Base-by-base conservation (phyloP, 2,797 vertebrate genomes). In the Rhinatrema bivittatum region DNA sequence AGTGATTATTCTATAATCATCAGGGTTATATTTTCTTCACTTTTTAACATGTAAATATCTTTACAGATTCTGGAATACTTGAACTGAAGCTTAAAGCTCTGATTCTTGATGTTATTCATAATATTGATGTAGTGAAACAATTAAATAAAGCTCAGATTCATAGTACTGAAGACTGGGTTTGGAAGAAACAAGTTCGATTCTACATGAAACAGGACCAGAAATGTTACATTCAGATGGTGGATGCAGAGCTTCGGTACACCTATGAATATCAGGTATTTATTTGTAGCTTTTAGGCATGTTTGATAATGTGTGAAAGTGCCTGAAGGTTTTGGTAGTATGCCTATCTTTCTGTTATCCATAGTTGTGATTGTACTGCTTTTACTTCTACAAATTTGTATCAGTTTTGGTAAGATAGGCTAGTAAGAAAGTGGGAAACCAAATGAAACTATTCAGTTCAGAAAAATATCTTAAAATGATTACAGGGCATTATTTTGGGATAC, bases 61-160 rank as follows among this genome's bases (percentile, higher is more conserved):
- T 13, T 63, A 20, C 53, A 95, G 93, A 91, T 44, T 81, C 84
- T 5, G 82, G 74, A 34, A 76, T 96, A 48, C 68, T 97, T 46
- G 90, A 91, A 50, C 67, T 94, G 53, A 98, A 98, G 56, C 82
- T 97, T 46, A 99, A 98, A 73, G 88, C 93, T 25, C 72, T 99
- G 44, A 91, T 98, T 67, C 85, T 99, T 64, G 94, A 98, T 48
- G 85, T 94, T 34, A 91, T 99, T 70, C 96, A 98, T 69, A 90
- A 95, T 65, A 92, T 98, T 62, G 88, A 93, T 51, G 85, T 95
- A 42, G 88, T 97, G 53, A 93, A 88, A 61, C 85, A 93, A 31
- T 76, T 99, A 28, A 84, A 66, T 36, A 76, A 88, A 47, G 76
- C 77, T 22, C 86, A 87, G 17, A 73, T 91, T 39, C 70, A 57